A percentile compares a stretch with the other conserved stretches of the same genome.
These are phyloP conservation scores for Apostichopus japonicus DNA, from an alignment of 35 echinoderm and acorn worm species.

Conservation along the genomic window DNA sequence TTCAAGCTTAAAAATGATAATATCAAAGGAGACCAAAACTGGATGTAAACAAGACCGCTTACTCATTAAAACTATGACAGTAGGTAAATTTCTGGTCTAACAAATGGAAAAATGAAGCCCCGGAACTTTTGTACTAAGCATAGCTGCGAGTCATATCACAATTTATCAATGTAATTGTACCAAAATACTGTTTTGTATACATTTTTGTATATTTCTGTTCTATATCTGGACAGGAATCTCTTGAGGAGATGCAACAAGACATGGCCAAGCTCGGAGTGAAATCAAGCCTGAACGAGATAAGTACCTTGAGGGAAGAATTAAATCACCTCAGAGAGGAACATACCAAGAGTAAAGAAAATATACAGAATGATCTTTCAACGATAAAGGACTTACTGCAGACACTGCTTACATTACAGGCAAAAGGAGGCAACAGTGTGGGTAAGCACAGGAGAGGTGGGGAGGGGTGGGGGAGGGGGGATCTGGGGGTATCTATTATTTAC, in stretches of 20 bases:
- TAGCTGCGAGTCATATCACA: too few species aligned
- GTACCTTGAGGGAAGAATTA: neutral
- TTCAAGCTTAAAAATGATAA: too few species aligned
- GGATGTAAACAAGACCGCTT: too few species aligned
- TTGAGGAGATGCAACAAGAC: constrained; percentile 57
- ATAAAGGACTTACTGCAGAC: constrained; percentile 63
- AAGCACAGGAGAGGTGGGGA: neutral
- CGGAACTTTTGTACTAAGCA: too few species aligned
- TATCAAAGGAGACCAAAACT: too few species aligned
- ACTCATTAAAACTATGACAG: too few species aligned
- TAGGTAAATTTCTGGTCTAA: too few species aligned
- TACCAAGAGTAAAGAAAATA: constrained; percentile 6
- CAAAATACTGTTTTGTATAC: too few species aligned
- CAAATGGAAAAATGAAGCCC: too few species aligned
- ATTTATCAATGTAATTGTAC: too few species aligned
- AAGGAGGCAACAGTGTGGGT: constrained; percentile 20
- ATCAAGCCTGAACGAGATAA: neutral
- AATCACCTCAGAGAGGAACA: constrained; percentile 11
- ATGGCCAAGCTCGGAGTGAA: constrained; percentile 20
- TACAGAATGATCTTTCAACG: constrained; percentile 60
- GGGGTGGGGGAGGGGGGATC: neutral
- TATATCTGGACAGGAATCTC: constrained; percentile 53
- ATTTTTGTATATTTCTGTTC: neutral
- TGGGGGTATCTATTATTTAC: too few species aligned
- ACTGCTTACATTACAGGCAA: constrained; percentile 34